These are phyloP conservation scores for Pelochelys cantorii DNA, from an alignment of 2,797 vertebrate genomes.

Conservation along the genomic window DNA sequence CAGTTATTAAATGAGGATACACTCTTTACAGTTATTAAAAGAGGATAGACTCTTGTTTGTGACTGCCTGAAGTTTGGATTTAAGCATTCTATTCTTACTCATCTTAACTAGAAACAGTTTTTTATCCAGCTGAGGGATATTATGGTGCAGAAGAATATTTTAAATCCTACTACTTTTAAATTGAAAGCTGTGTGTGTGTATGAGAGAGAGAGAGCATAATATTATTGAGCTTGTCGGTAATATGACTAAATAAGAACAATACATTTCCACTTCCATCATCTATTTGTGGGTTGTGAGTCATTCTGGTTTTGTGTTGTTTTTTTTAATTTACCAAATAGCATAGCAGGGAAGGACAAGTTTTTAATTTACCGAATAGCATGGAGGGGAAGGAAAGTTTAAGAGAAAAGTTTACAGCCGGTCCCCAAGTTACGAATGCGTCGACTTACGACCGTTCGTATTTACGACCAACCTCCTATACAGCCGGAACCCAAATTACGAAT, in stretches of 20 bases:
- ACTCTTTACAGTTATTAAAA: not conserved
- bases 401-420: not conserved
- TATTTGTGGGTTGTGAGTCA: conserved; percentile 40
- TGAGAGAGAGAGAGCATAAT: not conserved
- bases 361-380: not conserved
- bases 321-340: conserved; percentile 17
- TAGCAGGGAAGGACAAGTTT: too few relatives aligned
- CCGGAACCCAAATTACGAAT: too few relatives aligned
- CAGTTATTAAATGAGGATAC: not conserved
- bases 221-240: not conserved
- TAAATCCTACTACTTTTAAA: not conserved
- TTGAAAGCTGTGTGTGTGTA: not conserved
- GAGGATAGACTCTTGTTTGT: not conserved
- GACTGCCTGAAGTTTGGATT: conserved; percentile 1
- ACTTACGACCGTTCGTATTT: too few relatives aligned
- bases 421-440: too few relatives aligned
- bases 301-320: not conserved
- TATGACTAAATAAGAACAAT: conserved; percentile 21
- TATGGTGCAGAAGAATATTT: not conserved
- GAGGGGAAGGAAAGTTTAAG: conserved; percentile 6
- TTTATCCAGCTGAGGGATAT: not conserved
- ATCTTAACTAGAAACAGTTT: not conserved
- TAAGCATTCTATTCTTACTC: not conserved
- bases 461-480: too few relatives aligned
- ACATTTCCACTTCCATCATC: conserved; percentile 8